Percentiles rank a stretch among this genome's conserved stretches.
Evolutionary conservation across 2,797 vertebrate genomes (phyloP).

Genomic region (Myotis planiceps): DNA sequence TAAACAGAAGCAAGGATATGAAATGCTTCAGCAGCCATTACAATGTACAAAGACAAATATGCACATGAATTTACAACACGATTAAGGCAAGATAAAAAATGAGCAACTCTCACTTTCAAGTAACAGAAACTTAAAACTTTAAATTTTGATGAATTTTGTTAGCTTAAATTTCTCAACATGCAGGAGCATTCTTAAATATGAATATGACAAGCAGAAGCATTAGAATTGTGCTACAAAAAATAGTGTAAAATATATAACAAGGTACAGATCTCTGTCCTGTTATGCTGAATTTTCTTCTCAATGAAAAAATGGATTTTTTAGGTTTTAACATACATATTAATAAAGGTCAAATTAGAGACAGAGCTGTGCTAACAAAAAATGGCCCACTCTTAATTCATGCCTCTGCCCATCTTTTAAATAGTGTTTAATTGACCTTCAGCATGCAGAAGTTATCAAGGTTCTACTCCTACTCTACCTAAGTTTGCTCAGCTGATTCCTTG

Average conservation of each 20-base stretch:
- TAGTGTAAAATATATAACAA: slow-evolving; percentile 67
- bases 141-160: slow-evolving; percentile 67
- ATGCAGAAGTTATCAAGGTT: slow-evolving; percentile 90
- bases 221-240: slow-evolving; percentile 79
- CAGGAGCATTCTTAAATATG: slow-evolving; percentile 83
- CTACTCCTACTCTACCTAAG: slow-evolving; percentile 98
- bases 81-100: slow-evolving; percentile 80
- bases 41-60: slow-evolving; percentile 55
- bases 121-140: slow-evolving; percentile 75
- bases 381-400: slow-evolving; percentile 83
- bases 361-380: slow-evolving; percentile 81
- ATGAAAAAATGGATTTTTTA: slow-evolving; percentile 60
- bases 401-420: slow-evolving; percentile 85
- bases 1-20: slow-evolving; percentile 64
- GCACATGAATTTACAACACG: slow-evolving; percentile 69
- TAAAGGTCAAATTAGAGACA: slow-evolving; percentile 84
- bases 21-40: slow-evolving; percentile 71
- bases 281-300: slow-evolving; percentile 74
- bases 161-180: slow-evolving; percentile 85
- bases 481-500: slow-evolving; percentile 99
- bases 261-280: slow-evolving; percentile 76
- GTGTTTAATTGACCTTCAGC: slow-evolving; percentile 86
- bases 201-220: slow-evolving; percentile 84
- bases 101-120: slow-evolving; percentile 68
- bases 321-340: slow-evolving; percentile 76